A percentile compares a stretch with the other conserved stretches of the same genome.
phyloP scores from a whole-genome alignment of 2,113 vertebrate genomes.

The Amazona guildingii region DNA sequence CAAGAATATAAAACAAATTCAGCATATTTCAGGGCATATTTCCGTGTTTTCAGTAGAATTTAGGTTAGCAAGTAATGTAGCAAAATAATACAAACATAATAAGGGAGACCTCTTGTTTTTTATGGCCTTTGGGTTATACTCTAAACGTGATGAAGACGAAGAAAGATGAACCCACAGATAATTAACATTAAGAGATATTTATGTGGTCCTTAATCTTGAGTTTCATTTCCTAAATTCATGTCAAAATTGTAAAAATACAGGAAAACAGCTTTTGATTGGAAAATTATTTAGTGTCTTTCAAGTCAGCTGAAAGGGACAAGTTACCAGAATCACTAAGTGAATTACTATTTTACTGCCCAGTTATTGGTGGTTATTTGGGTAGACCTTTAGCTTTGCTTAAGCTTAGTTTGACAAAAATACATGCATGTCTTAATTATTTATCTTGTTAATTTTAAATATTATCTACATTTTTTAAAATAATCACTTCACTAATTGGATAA shows the following conservation, averaged over 20 bases:
- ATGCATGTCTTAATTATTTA: neutral
- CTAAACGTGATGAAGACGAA: neutral
- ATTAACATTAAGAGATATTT: neutral
- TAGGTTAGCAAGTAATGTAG: neutral
- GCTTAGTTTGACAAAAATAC: neutral
- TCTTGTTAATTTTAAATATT: neutral
- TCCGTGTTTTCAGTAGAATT: neutral
- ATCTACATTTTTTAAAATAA: neutral
- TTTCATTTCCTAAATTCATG: neutral
- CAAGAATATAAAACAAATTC: neutral
- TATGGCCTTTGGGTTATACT: neutral
- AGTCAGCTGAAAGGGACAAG: neutral
- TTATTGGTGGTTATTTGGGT: neutral
- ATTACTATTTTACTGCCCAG: neutral
- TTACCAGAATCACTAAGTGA: neutral
- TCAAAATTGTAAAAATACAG: neutral
- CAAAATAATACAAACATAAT: neutral
- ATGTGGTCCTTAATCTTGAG: neutral
- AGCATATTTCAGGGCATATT: neutral
- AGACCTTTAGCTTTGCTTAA: neutral
- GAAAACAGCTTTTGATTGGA: neutral
- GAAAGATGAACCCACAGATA: neutral
- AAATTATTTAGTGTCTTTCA: neutral
- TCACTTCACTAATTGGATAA: conserved; percentile 35
- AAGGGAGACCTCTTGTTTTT: neutral